Evolutionary conservation across 2,888 invertebrate species (phyloP), one percentile per base, ranked within the genome.

Genomic region (Endotricha flammealis): DNA sequence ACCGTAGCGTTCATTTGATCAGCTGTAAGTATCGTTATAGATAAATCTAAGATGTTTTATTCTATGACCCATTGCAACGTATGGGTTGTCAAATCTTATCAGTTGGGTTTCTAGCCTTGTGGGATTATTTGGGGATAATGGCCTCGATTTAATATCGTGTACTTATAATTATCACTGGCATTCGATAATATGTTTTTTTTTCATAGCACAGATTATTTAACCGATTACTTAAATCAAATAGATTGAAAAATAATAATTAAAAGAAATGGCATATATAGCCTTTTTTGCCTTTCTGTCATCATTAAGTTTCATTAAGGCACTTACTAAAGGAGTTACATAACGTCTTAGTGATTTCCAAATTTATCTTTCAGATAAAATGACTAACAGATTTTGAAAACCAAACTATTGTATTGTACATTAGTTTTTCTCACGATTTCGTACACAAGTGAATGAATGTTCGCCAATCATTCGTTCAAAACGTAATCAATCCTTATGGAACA

Each of bases 101-200:
- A 55, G 59, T 59, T 57, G 53, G 53, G 46, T 49, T 52, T 59
- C 58, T 56, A 65, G 58, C 61, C 57, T 57, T 64, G 59, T 52
- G 38, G 64, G 70, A 66, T 72, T 74, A 74, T 63, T 40, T 55
- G 54, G 56, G 64, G 64, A 72, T 71, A 73, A 66, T 71, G 64
- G 64, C 52, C 48, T 53, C 62, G 51, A 63, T 66, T 64, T 70
- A 53, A 53, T 54, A 52, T 12, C 16, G 12, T 24, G 11, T 12
- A 22, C 25, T 16, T 23, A 27, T 27, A n/a, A 17, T 25, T 32
- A 14, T 25, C 32, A 14, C 24, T 25, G 25, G 14, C 25, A 25
- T 33, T 33, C 17, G 24, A 7, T 24, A 9, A 6, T 12, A 4
- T 9, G n/a, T 14, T 8, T 24, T 22, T 31, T 30, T 30, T 8